Conservation (phyloP, 2,797 vertebrate genomes). For the Parotocinclus haroldoi region DNA sequence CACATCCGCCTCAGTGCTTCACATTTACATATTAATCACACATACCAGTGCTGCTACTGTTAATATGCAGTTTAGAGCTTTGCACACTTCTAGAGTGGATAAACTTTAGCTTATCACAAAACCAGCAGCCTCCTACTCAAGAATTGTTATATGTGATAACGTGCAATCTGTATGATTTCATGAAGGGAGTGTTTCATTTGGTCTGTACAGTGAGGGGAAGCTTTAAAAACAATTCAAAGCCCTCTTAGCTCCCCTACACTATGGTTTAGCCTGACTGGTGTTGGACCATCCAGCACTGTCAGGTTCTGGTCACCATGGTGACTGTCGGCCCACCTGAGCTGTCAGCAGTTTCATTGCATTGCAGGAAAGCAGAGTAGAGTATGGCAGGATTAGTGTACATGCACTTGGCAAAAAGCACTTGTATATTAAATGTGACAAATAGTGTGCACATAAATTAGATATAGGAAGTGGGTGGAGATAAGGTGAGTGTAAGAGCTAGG, state of each 20-base stretch:
- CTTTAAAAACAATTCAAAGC: conserved; percentile 16
- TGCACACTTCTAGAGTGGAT: conserved; percentile 6
- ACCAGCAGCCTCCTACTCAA: conserved; percentile 16
- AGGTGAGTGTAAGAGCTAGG: too few species aligned
- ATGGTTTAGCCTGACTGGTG: conserved; percentile 16
- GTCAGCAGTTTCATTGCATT: conserved; percentile 12
- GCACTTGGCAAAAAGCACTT: too few species aligned
- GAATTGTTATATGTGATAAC: background rate
- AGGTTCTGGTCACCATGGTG: conserved; percentile 56
- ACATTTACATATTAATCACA: conserved; percentile 30
- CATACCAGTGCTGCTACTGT: conserved; percentile 1
- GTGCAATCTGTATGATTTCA: too few species aligned
- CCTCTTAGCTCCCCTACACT: conserved; percentile 12
- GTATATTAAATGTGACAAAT: too few species aligned
- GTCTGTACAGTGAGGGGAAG: conserved; percentile 14
- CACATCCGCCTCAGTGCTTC: conserved; percentile 25
- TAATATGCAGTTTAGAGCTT: conserved; percentile 18
- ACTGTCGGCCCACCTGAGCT: conserved; percentile 60
- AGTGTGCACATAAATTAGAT: too few species aligned
- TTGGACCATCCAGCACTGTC: conserved; percentile 32
- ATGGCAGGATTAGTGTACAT: too few species aligned
- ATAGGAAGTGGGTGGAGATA: too few species aligned
- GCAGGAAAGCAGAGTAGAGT: too few species aligned
- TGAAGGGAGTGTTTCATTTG: background rate
- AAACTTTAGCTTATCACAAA: conserved; percentile 24